Evolutionary conservation across 30 jellyfish, hydroid and myxozoan genomes (phyloP), one percentile per base, ranked within the genome.

Genomic region (Calvadosia cruxmelitensis): DNA sequence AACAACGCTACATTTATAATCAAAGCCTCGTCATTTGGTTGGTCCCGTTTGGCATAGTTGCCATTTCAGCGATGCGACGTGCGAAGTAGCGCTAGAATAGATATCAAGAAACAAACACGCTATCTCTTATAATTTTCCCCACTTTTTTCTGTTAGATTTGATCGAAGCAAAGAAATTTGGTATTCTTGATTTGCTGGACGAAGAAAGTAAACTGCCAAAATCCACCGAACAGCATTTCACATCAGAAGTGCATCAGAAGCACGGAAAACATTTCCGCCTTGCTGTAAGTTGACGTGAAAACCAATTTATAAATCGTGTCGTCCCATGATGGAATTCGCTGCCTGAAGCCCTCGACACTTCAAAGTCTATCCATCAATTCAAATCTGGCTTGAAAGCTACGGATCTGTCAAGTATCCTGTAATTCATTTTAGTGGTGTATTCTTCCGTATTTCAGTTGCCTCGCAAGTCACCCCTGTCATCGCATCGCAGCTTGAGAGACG

Each of bases 171-270:
- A 87, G 33, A 63, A 35, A 27, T 49, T 33, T 66, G 96, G 96
- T 16, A 75, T 87, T 0, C 69, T 87, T 84, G 94, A 76, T 62
- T 24, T 87, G 71, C 80, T 87, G 62, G 86, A 80, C 57, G 96
- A 87, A 80, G 96, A 87, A 51, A 87, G 92, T 36, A 87, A 87
- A 64, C 75, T 87, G 20, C 96, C 96, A 16, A 72, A 80, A 26
- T 77, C 96, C 5, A 72, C 86, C 12, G 96, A 87, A 35, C 86
- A 66, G 34, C 96, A 87, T 72, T 87, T 87, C 36, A 87, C 96
- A 3, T 33, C 85, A 0, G 96, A 79, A 66, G 93, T 87, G 16
- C 96, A 87, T 67, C 80, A 90, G 13, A 87, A 67, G 68, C 81
- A 79, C 23, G 92, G 89, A 49, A 87, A 87, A 57, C 96, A 87